These are phyloP conservation scores for Microchrysa polita DNA, from an alignment of 2,888 invertebrate genomes.

Conservation along the genomic window DNA sequence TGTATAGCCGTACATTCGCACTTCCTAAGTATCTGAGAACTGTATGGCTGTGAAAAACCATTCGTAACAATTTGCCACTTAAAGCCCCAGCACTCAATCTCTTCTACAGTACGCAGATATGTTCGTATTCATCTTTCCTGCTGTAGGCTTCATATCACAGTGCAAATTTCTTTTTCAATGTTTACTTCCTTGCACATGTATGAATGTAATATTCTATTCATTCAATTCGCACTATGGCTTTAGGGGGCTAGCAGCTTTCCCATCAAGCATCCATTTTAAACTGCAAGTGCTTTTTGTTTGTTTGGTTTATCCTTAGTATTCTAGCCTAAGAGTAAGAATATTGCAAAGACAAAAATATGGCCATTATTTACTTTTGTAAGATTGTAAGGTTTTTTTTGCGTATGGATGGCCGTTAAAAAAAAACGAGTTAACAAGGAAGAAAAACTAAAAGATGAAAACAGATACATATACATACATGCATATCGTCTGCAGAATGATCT, in stretches of 20 bases:
- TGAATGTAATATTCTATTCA: not conserved
- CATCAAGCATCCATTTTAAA: not conserved
- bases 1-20: too few relatives aligned
- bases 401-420: too few relatives aligned
- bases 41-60: not conserved
- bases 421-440: too few relatives aligned
- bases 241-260: not conserved
- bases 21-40: not conserved
- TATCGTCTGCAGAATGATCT: too few relatives aligned
- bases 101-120: not conserved
- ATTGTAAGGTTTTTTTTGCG: too few relatives aligned
- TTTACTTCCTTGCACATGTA: slow-evolving; percentile 3
- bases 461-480: too few relatives aligned
- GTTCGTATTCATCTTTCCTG: not conserved
- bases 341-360: too few relatives aligned
- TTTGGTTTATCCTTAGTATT: not conserved
- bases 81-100: not conserved
- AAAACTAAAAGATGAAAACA: too few relatives aligned
- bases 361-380: too few relatives aligned
- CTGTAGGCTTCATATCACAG: not conserved
- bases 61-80: slow-evolving; percentile 16
- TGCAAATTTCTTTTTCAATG: too few relatives aligned
- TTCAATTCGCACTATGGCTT: slow-evolving; percentile 8
- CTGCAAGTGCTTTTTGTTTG: not conserved
- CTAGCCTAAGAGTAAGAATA: too few relatives aligned